phyloP scores from a whole-genome alignment of 2,113 vertebrate genomes.

The Nibea albiflora region DNA sequence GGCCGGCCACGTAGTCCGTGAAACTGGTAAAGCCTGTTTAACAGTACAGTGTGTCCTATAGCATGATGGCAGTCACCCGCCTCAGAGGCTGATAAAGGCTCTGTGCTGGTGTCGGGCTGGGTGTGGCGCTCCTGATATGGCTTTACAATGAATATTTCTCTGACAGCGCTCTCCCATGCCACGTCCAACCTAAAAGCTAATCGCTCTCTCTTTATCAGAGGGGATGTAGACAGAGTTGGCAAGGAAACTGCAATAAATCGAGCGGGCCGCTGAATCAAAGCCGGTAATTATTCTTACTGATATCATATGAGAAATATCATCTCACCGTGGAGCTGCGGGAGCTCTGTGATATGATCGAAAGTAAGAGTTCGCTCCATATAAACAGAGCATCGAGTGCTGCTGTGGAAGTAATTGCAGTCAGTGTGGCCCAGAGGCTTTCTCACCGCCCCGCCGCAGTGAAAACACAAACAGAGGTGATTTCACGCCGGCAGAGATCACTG shows the following conservation, averaged over 20 bases:
- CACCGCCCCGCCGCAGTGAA: neutral
- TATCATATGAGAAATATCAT: neutral
- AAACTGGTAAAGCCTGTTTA: conserved; percentile 23
- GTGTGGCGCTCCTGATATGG: conserved; percentile 10
- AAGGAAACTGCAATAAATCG: neutral
- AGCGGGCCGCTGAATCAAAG: neutral
- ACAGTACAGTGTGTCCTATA: neutral
- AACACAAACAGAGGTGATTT: neutral
- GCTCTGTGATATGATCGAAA: neutral
- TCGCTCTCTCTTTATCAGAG: neutral
- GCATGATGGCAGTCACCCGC: neutral
- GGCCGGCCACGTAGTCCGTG: neutral
- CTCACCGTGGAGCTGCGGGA: neutral
- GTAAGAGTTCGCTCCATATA: neutral
- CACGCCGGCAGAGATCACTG: neutral
- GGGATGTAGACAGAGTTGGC: neutral
- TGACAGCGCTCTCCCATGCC: neutral
- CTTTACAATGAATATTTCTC: conserved; percentile 16
- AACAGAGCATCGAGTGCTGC: neutral
- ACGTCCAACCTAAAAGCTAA: neutral
- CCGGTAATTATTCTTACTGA: neutral
- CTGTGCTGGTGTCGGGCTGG: neutral
- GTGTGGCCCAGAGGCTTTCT: neutral
- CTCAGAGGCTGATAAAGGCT: neutral
- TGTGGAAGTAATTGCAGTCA: no score